Percentiles rank a stretch among this genome's conserved stretches.
Evolutionary conservation across 2,113 vertebrate genomes (phyloP).

Genomic region (Oostethus manadensis): DNA sequence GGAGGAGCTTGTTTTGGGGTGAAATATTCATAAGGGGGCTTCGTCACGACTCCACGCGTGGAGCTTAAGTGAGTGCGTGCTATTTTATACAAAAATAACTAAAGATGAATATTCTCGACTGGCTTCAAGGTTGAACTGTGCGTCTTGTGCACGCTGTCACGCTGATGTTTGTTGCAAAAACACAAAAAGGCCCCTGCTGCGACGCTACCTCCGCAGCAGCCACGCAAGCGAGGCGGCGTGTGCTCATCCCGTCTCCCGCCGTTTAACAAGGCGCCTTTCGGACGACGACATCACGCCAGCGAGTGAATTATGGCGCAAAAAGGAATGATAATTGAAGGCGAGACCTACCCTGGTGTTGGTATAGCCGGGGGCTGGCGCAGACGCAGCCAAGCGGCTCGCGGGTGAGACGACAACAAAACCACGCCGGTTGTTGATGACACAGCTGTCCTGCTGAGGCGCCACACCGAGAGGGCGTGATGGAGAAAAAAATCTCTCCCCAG

Average conservation of each 20-base stretch:
- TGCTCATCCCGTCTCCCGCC: constrained; percentile 13
- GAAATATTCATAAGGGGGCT: constrained; percentile 53
- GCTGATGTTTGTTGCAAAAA: constrained; percentile 2
- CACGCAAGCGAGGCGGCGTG: background rate
- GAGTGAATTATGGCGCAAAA: constrained; percentile 32
- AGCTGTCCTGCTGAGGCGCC: constrained; percentile 59
- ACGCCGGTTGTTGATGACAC: constrained; percentile 75
- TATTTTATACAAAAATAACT: constrained; percentile 6
- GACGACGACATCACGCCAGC: constrained; percentile 36
- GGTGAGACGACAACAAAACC: constrained; percentile 75
- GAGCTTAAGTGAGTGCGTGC: constrained; percentile 20
- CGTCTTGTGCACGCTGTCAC: constrained; percentile 40
- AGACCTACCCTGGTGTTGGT: constrained; percentile 50
- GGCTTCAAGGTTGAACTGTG: constrained; percentile 51
- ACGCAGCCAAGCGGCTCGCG: constrained; percentile 59
- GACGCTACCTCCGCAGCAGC: constrained; percentile 23
- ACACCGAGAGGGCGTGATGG: constrained; percentile 7
- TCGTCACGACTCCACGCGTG: constrained; percentile 46
- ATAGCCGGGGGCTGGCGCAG: constrained; percentile 55
- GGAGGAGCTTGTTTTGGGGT: constrained; percentile 53
- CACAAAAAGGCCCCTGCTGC: constrained; percentile 34
- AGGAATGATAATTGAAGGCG: constrained; percentile 28
- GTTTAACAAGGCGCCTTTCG: constrained; percentile 30
- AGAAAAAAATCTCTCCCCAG: constrained; percentile 44
- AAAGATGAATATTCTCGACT: constrained; percentile 17